These are phyloP conservation scores for Platorchestia sp. DNA, from an alignment of 1,140 invertebrate species.

Conservation along the genomic window DNA sequence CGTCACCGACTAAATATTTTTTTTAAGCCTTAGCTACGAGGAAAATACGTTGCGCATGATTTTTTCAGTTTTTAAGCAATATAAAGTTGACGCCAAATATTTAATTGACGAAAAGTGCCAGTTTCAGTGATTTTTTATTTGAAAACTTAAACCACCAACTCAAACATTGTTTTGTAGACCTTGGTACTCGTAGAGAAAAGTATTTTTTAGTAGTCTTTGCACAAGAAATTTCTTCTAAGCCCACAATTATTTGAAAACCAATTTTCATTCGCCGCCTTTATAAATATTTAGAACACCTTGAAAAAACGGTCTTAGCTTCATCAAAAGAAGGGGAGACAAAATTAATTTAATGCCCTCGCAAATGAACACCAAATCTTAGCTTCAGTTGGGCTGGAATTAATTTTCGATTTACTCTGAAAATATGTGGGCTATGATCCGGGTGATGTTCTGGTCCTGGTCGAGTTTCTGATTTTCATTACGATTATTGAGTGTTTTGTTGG, in stretches of 20 bases:
- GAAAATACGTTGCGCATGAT: no score
- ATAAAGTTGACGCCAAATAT: no score
- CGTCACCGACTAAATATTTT: no score
- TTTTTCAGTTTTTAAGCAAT: no score
- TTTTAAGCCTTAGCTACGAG: no score
- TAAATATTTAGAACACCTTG: neutral
- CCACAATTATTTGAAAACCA: neutral
- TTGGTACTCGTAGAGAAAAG: no score
- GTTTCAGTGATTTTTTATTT: no score
- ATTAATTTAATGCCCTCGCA: neutral
- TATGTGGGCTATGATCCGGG: neutral
- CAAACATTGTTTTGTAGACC: no score
- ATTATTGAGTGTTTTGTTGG: neutral
- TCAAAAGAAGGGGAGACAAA: neutral
- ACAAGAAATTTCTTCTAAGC: no score
- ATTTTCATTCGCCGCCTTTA: neutral
- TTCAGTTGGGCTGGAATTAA: neutral
- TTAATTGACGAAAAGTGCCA: no score
- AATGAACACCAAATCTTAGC: neutral
- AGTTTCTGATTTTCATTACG: conserved; percentile 32
- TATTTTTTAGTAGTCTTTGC: no score
- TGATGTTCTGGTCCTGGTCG: neutral
- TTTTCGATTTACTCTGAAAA: neutral
- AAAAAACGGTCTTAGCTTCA: neutral
- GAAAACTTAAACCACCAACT: no score